Evolutionary conservation across 1,140 invertebrate species (phyloP), one percentile per base, ranked within the genome.

Genomic region (Megalonaias nervosa): DNA sequence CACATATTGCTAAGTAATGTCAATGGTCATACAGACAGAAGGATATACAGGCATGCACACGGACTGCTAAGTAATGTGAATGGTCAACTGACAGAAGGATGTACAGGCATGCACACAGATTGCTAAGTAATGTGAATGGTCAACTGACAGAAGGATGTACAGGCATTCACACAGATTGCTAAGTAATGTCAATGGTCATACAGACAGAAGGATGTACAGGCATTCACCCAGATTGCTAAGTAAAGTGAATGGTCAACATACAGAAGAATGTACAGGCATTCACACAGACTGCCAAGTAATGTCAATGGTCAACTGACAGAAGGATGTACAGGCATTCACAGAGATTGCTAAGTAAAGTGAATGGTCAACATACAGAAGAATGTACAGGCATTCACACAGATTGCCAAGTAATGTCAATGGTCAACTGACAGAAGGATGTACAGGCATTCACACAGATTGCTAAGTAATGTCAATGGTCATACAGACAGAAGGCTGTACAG

Each of bases 351-450:
- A 26, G 26, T 26, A 26, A 26, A 1, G 26, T 26, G 1, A 26
- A 38, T 48, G 38, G 21, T 62, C 21, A n/a, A 62, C 21, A 23
- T 9, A n/a, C 19, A 23, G 21, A 62, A 13, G 21, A 4, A 62
- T n/a, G 19, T 23, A 19, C 21, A 62, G 21, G 13, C 19, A 62
- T 62, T 9, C 60, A 12, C 21, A 62, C 19, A n/a, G 21, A 19
- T 17, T 15, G 59, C n/a, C n/a, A 60, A 60, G 59, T n/a, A n/a
- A n/a, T n/a, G n/a, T 69, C 23, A 69, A 55, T 15, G 67, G 57
- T 55, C 60, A 23, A 12, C 26, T 67, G 19, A 26, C 21, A 67
- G 15, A 19, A 21, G 5, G 26, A 38, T 38, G 14, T 19, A 5
- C 9, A 11, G 5, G 4, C 12, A 38, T 15, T 16, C 67, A 38